A percentile compares a stretch with the other conserved stretches of the same genome.
Evolutionary conservation across 2,113 vertebrate genomes (phyloP).

Genomic region (Microtus pennsylvanicus): DNA sequence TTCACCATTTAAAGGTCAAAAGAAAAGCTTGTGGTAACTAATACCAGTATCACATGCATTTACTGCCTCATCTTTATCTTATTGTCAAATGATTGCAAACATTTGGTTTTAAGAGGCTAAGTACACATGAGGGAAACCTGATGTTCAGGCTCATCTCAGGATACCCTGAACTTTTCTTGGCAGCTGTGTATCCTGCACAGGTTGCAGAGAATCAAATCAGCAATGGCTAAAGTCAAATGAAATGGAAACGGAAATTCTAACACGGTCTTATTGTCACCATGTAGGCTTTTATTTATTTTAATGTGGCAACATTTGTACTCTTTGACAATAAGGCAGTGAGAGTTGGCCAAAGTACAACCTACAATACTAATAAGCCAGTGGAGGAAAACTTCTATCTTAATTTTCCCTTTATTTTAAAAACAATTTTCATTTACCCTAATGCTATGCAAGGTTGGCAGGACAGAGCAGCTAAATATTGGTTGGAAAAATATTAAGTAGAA

Average conservation of each 20-base stretch:
- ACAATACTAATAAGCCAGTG: conserved; percentile 11
- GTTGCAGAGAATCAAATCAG: conserved; percentile 45
- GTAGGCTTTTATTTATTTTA: background rate
- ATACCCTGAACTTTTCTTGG: background rate
- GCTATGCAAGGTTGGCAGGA: background rate
- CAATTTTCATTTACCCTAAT: background rate
- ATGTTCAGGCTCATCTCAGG: background rate
- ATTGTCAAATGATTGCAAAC: conserved; percentile 3
- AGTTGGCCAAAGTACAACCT: background rate
- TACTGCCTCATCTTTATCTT: background rate
- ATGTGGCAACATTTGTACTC: background rate
- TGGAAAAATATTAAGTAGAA: background rate
- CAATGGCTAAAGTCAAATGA: background rate
- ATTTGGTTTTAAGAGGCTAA: background rate
- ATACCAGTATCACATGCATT: background rate
- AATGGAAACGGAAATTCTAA: conserved; percentile 27
- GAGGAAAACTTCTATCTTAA: background rate
- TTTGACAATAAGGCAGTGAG: background rate
- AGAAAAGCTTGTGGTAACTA: background rate
- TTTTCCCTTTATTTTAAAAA: background rate
- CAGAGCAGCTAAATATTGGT: conserved; percentile 13
- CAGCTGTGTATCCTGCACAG: background rate
- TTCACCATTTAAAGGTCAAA: background rate
- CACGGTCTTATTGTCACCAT: background rate
- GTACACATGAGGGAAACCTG: background rate